Evolutionary conservation across 1,140 invertebrate genomes (phyloP).

Genomic region (Gryllus bimaculatus): DNA sequence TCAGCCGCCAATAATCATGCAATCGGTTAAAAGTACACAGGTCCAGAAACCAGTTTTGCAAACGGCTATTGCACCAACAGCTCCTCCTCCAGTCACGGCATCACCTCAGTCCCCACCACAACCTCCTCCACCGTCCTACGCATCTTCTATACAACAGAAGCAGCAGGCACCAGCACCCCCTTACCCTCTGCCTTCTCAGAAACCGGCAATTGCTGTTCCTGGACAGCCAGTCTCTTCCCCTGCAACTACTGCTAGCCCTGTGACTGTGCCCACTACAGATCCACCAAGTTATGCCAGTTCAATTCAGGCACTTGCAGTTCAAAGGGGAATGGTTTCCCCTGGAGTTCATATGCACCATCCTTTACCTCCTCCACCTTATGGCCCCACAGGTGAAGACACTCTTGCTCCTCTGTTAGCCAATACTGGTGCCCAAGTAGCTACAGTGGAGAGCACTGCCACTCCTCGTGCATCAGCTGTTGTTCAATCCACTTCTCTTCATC

Average conservation of each 20-base stretch:
- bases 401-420: slow-evolving; percentile 25
- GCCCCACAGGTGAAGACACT: slow-evolving; percentile 30
- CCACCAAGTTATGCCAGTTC: slow-evolving; percentile 85
- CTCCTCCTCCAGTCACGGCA: slow-evolving; percentile 44
- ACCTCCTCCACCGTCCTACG: slow-evolving; percentile 67
- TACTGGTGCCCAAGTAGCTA: slow-evolving; percentile 30
- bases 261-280: slow-evolving; percentile 69
- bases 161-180: slow-evolving; percentile 31
- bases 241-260: slow-evolving; percentile 28
- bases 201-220: slow-evolving; percentile 42
- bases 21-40: slow-evolving; percentile 88
- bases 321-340: slow-evolving; percentile 40
- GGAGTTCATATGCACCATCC: slow-evolving; percentile 44
- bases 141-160: slow-evolving; percentile 68
- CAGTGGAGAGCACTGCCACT: slow-evolving; percentile 37
- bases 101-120: slow-evolving; percentile 35
- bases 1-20: slow-evolving; percentile 90
- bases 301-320: slow-evolving; percentile 71
- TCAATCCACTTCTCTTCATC: slow-evolving; percentile 19
- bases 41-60: slow-evolving; percentile 89
- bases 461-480: slow-evolving; percentile 40
- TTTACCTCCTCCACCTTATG: slow-evolving; percentile 60
- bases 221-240: slow-evolving; percentile 39
- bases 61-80: slow-evolving; percentile 81
- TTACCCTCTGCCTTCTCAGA: not conserved